Conservation (phyloP, 2,888 invertebrate genomes). For the Andrena flavipes region DNA sequence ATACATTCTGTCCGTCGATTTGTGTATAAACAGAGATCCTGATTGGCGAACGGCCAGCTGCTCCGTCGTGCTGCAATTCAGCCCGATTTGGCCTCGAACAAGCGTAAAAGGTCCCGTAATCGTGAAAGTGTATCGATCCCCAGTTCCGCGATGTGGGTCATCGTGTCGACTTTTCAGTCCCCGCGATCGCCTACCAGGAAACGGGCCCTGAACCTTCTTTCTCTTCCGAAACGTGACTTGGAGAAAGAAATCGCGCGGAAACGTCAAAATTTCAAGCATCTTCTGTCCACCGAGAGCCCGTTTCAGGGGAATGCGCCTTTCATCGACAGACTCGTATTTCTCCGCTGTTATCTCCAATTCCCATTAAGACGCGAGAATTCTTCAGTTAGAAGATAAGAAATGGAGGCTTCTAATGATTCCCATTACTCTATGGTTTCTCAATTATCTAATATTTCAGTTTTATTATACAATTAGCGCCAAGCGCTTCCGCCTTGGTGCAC, state of each 20-base stretch:
- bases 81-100: conserved; percentile 42
- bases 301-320: neutral
- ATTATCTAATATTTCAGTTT: too few relatives aligned
- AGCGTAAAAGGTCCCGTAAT: conserved; percentile 56
- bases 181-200: conserved; percentile 14
- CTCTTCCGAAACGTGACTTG: conserved; percentile 8
- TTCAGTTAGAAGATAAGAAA: too few relatives aligned
- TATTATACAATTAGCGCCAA: too few relatives aligned
- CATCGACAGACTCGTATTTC: neutral
- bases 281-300: neutral
- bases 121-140: conserved; percentile 72
- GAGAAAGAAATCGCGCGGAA: neutral
- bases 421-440: too few relatives aligned
- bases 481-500: too few relatives aligned
- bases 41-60: conserved; percentile 62
- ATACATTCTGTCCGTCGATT: conserved; percentile 5
- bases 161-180: conserved; percentile 61
- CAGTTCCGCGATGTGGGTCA: conserved; percentile 61
- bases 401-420: too few relatives aligned
- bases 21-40: conserved; percentile 56
- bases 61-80: conserved; percentile 37
- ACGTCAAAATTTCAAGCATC: neutral
- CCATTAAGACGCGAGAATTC: too few relatives aligned
- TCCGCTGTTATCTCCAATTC: too few relatives aligned
- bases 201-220: neutral